Evolutionary conservation across 2,888 invertebrate species (phyloP), one percentile per base, ranked within the genome.

Genomic region (Lapara coniferarum): DNA sequence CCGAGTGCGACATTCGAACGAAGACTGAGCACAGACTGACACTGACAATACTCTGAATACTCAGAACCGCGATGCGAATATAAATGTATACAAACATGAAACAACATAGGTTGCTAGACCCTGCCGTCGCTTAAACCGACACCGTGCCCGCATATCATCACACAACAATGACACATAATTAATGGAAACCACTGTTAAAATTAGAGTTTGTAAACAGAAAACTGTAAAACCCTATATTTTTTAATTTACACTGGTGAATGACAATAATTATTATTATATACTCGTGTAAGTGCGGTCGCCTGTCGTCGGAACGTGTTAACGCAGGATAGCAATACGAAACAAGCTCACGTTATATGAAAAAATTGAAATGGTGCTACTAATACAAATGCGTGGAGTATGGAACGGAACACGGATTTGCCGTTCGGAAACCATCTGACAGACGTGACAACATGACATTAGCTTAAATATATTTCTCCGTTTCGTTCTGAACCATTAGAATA

Each of bases 41-140:
- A 71, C 75, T 77, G 73, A 71, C 74, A 70, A 70, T 73, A 68
- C 70, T 77, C 72, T 49, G 49, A 73, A 73, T 72, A 74, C 76
- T 71, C 69, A 71, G 73, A 68, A 69, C 72, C 71, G 72, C 75
- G 78, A 82, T 73, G 73, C 79, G 77, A 75, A 71, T 74, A 74
- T 77, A 78, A 71, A 59, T 55, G 63, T 67, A 70, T 63, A 70
- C 70, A 67, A 70, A 68, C n/a, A n/a, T n/a, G n/a, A n/a, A n/a
- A n/a, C 68, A 68, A 70, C 63, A 70, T 46, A 63, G 46, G 49
- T 13, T 16, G 13, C 63, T 63, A 63, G 63, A 46, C 19, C 7
- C 49, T 46, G 49, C 19, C 63, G 12, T 49, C 12, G 19, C 19
- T 19, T 46, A 19, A 10, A 13, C 49, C 46, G 0, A 19, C 13